phyloP scores from a whole-genome alignment of 2,113 vertebrate genomes.

The Prionailurus bengalensis region DNA sequence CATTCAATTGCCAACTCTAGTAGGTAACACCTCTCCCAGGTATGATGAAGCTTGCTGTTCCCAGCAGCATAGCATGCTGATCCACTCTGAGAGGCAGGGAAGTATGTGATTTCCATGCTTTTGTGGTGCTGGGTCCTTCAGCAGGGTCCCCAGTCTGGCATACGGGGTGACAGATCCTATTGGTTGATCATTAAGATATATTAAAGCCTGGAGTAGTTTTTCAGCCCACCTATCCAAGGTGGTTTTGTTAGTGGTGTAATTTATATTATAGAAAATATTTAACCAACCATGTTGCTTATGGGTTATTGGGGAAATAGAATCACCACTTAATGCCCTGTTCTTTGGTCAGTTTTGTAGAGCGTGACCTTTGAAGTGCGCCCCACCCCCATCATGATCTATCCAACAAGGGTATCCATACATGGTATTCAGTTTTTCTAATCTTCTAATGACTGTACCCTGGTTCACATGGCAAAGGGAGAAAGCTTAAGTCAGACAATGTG shows the following conservation, averaged over 20 bases:
- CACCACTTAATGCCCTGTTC: not conserved
- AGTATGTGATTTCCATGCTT: not conserved
- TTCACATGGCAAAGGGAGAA: not conserved
- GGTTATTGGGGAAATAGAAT: not conserved
- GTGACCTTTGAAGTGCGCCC: not conserved
- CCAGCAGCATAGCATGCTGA: not conserved
- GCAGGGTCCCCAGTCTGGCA: not conserved
- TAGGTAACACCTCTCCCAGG: not conserved
- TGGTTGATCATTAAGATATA: not conserved
- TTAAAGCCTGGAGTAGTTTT: not conserved
- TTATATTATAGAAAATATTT: not conserved
- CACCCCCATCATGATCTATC: not conserved
- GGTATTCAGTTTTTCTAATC: not conserved
- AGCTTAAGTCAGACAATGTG: not conserved
- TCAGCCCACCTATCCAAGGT: not conserved
- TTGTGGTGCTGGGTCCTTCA: not conserved
- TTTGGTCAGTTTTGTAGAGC: not conserved
- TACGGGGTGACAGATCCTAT: not conserved
- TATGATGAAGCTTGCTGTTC: not conserved
- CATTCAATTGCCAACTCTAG: not conserved
- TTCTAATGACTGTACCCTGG: not conserved
- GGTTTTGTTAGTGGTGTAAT: not conserved
- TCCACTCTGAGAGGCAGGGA: not conserved
- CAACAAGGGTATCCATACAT: not conserved
- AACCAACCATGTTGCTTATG: not conserved